These are phyloP conservation scores for Noctua janthe DNA, from an alignment of 2,888 invertebrate species.

Conservation along the genomic window DNA sequence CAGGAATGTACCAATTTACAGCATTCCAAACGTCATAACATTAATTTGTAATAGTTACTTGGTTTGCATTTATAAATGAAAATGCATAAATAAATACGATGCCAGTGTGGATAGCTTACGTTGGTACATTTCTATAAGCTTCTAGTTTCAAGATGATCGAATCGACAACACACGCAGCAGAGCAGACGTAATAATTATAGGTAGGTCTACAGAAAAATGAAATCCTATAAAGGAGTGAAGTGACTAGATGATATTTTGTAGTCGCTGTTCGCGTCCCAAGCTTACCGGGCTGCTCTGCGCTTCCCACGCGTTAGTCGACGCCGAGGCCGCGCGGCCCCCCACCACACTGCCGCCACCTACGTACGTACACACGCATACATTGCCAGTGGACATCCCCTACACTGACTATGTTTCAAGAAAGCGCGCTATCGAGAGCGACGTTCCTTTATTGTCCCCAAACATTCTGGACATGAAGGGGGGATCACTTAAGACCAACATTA, in stretches of 20 bases:
- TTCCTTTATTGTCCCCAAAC: slow-evolving; percentile 43
- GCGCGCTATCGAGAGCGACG: slow-evolving; percentile 44
- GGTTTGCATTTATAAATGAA: background rate
- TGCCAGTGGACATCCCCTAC: slow-evolving; percentile 72
- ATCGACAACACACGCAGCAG: slow-evolving; percentile 89
- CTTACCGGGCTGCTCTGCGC: slow-evolving; percentile 88
- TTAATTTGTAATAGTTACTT: background rate
- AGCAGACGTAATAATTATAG: slow-evolving; percentile 87
- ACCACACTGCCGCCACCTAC: slow-evolving; percentile 89
- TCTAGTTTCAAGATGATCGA: slow-evolving; percentile 86
- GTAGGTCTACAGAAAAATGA: slow-evolving; percentile 88
- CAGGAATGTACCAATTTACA: slow-evolving; percentile 85
- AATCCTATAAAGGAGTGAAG: slow-evolving; percentile 86
- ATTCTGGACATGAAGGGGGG: slow-evolving; percentile 20
- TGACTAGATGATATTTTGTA: slow-evolving; percentile 81
- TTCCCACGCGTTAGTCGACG: slow-evolving; percentile 85
- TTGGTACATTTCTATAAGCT: slow-evolving; percentile 87
- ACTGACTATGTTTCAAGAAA: slow-evolving; percentile 66
- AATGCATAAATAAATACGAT: slow-evolving; percentile 27
- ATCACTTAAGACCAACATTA: slow-evolving; percentile 32
- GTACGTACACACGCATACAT: slow-evolving; percentile 87
- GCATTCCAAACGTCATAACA: slow-evolving; percentile 19
- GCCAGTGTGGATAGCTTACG: slow-evolving; percentile 44
- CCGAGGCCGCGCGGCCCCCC: slow-evolving; percentile 83
- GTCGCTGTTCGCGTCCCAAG: slow-evolving; percentile 83